These are phyloP conservation scores for Chascanopsetta lugubris DNA, from an alignment of 2,113 vertebrate genomes.

Conservation along the genomic window DNA sequence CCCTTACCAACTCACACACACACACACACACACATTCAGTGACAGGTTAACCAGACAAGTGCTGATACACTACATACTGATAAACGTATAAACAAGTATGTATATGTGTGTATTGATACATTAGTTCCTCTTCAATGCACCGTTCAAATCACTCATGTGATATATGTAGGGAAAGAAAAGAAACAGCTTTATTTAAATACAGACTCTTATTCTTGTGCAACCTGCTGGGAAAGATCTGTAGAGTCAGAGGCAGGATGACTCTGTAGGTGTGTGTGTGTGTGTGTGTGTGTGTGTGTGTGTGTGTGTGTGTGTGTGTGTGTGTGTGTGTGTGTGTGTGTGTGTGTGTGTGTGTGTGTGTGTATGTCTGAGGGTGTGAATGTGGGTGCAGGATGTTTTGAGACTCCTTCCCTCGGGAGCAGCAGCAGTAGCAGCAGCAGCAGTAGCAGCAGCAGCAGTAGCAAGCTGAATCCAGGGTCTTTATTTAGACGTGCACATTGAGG, in stretches of 20 bases:
- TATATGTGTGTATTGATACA: too few species aligned
- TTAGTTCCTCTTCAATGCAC: too few species aligned
- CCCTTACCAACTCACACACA: constrained; percentile 3
- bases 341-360: constrained; percentile 1
- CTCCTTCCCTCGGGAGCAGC: constrained; percentile 51
- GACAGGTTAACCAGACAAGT: too few species aligned
- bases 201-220: background rate
- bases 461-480: constrained; percentile 69
- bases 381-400: constrained; percentile 33
- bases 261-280: constrained; percentile 9
- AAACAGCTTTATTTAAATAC: background rate
- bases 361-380: too few species aligned
- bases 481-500: constrained; percentile 75
- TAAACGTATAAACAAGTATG: too few species aligned
- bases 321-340: constrained; percentile 5
- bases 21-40: constrained; percentile 10
- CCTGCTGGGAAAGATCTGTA: constrained; percentile 13
- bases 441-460: constrained; percentile 55
- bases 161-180: too few species aligned
- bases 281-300: background rate
- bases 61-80: constrained; percentile 5
- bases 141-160: too few species aligned
- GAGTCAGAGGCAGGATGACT: constrained; percentile 2
- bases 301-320: constrained; percentile 9
- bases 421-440: too few species aligned